Base-by-base conservation (phyloP, 2,888 invertebrate genomes). In the Thymelicus lineola region DNA sequence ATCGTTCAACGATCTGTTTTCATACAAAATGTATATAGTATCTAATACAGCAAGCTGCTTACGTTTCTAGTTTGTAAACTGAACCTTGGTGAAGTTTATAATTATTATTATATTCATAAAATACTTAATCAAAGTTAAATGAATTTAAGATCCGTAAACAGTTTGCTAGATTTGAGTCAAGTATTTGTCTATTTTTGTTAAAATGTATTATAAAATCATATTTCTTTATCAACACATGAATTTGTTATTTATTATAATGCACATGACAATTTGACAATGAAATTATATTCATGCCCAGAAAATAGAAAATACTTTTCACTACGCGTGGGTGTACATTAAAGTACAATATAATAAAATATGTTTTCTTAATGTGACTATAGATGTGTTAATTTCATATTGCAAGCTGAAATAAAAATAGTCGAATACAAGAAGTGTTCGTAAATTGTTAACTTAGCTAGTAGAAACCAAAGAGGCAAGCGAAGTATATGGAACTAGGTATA, bases 391-490 rank as follows among this genome's bases (percentile, higher is more conserved):
- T 57, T 36, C 28, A 46, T 61, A 28, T 28, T 46, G 35, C 4
- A n/a, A 61, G 14, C 14, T 7, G 48, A 62, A 63, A 63, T 63
- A 69, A 55, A 57, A 68, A 57, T 68, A 63, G 68, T 69, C 63
- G 55, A 10, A 63, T 69, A 69, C 48, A 20, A 50, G 15, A 50
- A 50, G 10, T 20, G 14, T 6, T 50, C 15, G 36, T 57, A 48
- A 62, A 55, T 57, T 48, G 15, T 67, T 75, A 72, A 75, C 42
- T 87, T 92, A 93, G 93, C 93, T 93, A 93, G 93, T 93, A 92
- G 89, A 93, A 84, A 93, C 93, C 93, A 93, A 93, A 93, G 93
- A 93, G 89, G 93, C 87, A 84, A 86, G 84, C 83, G 81, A 85
- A 80, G 78, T 83, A 82, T 84, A 82, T 79, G 76, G 80, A 84